A percentile compares a stretch with the other conserved stretches of the same genome.
Evolutionary conservation across 2,888 invertebrate genomes (phyloP).

Genomic region (Petrolisthes manimaculis): DNA sequence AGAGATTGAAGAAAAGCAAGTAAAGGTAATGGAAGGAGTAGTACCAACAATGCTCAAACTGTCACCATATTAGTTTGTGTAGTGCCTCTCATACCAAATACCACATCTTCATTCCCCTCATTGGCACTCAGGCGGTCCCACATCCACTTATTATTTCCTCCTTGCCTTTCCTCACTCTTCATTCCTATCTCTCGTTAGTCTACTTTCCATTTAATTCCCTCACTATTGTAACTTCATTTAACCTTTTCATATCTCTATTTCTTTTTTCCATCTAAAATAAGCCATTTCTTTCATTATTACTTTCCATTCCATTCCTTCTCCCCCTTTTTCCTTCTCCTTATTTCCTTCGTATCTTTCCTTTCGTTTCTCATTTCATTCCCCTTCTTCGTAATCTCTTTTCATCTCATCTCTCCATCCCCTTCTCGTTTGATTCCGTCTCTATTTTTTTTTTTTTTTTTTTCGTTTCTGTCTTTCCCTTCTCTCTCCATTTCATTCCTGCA

Average conservation of each 20-base stretch:
- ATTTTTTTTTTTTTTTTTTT: not conserved
- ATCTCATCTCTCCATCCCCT: not conserved
- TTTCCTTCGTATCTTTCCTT: not conserved
- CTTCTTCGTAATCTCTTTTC: not conserved
- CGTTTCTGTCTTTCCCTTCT: not conserved
- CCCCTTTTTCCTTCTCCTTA: not conserved
- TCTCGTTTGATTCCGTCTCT: not conserved
- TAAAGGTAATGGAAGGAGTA: not conserved
- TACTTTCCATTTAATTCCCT: not conserved
- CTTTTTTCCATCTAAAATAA: not conserved
- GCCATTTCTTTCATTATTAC: not conserved
- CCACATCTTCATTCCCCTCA: too few relatives aligned
- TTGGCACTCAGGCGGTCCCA: too few relatives aligned
- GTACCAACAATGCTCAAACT: not conserved
- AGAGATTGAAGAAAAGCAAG: not conserved
- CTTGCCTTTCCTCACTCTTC: not conserved
- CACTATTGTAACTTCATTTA: not conserved
- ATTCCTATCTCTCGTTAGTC: not conserved
- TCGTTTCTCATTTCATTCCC: not conserved
- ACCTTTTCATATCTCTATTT: not conserved
- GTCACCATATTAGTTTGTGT: not conserved
- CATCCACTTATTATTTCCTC: not conserved
- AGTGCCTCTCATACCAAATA: not conserved
- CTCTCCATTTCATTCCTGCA: not conserved
- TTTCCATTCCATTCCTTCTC: not conserved